phyloP scores from a whole-genome alignment of 2,888 invertebrate species.

The Parthenolecanium corni region DNA sequence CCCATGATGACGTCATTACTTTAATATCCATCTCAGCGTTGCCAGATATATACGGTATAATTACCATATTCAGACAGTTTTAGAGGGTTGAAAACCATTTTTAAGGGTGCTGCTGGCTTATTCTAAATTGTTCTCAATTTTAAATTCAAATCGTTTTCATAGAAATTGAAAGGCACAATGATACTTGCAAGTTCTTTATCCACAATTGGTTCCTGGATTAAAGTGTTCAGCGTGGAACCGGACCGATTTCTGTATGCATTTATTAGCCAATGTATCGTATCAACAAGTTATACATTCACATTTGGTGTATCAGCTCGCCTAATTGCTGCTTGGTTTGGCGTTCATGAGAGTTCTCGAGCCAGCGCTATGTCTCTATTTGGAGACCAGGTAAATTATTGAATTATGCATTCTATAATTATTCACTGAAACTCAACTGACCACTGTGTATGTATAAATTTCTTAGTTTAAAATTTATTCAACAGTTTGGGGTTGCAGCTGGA shows the following conservation, averaged over 20 bases:
- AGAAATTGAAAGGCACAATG: constrained; percentile 74
- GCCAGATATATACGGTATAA: too few relatives aligned
- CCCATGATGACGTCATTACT: too few relatives aligned
- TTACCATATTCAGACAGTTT: too few relatives aligned
- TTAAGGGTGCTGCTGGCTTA: too few relatives aligned
- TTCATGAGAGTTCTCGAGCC: constrained; percentile 89
- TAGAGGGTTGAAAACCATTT: too few relatives aligned
- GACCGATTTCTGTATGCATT: constrained; percentile 81
- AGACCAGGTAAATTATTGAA: constrained; percentile 67
- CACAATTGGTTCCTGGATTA: constrained; percentile 79
- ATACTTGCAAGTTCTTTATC: constrained; percentile 77
- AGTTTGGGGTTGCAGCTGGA: too few relatives aligned
- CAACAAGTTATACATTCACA: constrained; percentile 81
- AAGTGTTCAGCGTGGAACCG: constrained; percentile 73
- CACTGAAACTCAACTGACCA: too few relatives aligned
- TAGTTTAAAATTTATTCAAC: too few relatives aligned
- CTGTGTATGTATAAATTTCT: too few relatives aligned
- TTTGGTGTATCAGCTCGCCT: constrained; percentile 83
- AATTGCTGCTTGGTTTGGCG: constrained; percentile 97
- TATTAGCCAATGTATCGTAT: constrained; percentile 75
- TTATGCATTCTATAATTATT: not conserved
- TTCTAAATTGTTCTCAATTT: too few relatives aligned
- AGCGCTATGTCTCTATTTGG: constrained; percentile 97
- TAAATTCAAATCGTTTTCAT: not conserved
- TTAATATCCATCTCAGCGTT: too few relatives aligned